Evolutionary conservation across 2,888 invertebrate genomes (phyloP), one percentile per base, ranked within the genome.

Genomic region (Ophraella communa): DNA sequence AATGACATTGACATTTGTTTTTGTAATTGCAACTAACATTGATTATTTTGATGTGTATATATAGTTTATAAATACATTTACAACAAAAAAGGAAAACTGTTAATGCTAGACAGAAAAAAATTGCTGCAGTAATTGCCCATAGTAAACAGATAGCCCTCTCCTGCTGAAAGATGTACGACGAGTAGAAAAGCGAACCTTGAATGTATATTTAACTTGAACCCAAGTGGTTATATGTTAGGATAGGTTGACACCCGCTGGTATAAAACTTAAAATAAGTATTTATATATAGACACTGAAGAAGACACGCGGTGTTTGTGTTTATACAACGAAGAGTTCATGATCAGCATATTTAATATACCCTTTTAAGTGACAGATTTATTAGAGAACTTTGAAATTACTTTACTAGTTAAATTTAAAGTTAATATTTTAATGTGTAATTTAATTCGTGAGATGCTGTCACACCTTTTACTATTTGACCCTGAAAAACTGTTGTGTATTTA

Each of bases 141-240:
- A 7, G 30, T 14, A 39, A 17, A 39, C 39, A 17, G 27, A 17
- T 23, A 51, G 27, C 17, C 17, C 27, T 14, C 33, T 53, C 18
- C 53, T 33, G 33, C 10, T 18, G 33, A 33, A n/a, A 17, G 54
- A 55, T 14, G 42, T n/a, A 33, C 21, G 30, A 49, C 14, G 4
- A 23, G n/a, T 17, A 23, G 27, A 57, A n/a, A 2, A 33, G 4
- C 30, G 42, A 59, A 53, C 64, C 62, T 65, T 65, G 60, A 59
- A 55, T 60, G 56, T 67, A 67, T 65, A 65, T 61, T 76, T 77
- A 57, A 47, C 57, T 57, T 47, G 78, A 80, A 79, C 78, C 74
- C 77, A 79, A 78, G 76, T 55, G 70, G 75, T 72, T 72, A 76
- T 74, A 77, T 73, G 79, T 79, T 79, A 78, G 74, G 79, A 74